phyloP scores from a whole-genome alignment of 1,140 invertebrate genomes.

The Plectrocnemia conspersa region DNA sequence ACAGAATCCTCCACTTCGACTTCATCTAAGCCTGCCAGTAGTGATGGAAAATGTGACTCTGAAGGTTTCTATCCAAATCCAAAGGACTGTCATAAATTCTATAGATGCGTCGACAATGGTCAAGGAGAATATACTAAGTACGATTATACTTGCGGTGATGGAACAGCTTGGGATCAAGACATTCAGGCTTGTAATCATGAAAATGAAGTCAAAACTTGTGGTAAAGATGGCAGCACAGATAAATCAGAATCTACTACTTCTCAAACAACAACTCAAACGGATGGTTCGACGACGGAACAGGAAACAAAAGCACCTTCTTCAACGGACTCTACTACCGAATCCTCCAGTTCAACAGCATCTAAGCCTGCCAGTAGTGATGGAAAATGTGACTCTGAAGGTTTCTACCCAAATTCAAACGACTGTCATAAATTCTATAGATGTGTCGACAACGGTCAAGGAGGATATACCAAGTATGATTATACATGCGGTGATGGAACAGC shows the following conservation, averaged over 20 bases:
- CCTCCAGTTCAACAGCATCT: slow-evolving; percentile 27
- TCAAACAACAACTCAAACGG: neutral
- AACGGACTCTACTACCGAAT: slow-evolving; percentile 21
- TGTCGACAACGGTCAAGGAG: slow-evolving; percentile 53
- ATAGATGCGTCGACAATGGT: slow-evolving; percentile 66
- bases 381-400: slow-evolving; percentile 48
- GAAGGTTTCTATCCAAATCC: slow-evolving; percentile 66
- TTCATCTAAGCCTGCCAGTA: slow-evolving; percentile 30
- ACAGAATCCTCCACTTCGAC: slow-evolving; percentile 24
- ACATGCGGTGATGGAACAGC: slow-evolving; percentile 55
- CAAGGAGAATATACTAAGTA: slow-evolving; percentile 57
- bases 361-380: slow-evolving; percentile 22
- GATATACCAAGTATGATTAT: slow-evolving; percentile 55
- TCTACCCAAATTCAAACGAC: slow-evolving; percentile 41
- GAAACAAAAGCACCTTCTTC: slow-evolving; percentile 12
- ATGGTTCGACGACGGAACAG: slow-evolving; percentile 12
- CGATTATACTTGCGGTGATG: slow-evolving; percentile 65
- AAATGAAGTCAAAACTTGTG: slow-evolving; percentile 46
- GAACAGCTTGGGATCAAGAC: slow-evolving; percentile 69
- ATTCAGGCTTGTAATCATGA: slow-evolving; percentile 65
- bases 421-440: slow-evolving; percentile 57
- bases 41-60: slow-evolving; percentile 39
- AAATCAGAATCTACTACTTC: slow-evolving; percentile 23
- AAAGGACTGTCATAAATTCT: slow-evolving; percentile 70
- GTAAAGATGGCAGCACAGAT: neutral